phyloP scores from a whole-genome alignment of 2,113 vertebrate species.

The Cephalopterus ornatus region DNA sequence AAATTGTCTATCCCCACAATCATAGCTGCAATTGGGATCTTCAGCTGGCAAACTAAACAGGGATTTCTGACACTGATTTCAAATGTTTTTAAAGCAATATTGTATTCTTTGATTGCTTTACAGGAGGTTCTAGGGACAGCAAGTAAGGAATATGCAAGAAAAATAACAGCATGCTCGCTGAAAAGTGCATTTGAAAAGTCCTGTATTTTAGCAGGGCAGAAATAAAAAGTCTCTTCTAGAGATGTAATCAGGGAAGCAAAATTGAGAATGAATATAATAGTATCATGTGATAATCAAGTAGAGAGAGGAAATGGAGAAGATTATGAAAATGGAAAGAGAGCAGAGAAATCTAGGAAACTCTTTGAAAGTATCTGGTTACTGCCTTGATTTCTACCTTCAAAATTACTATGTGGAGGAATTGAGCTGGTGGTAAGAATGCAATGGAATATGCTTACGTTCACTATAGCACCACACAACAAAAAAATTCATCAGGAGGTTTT shows the following conservation, averaged over 20 bases:
- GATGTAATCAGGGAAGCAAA: background rate
- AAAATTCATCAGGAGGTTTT: background rate
- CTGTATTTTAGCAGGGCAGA: background rate
- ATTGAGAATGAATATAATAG: background rate
- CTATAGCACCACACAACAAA: background rate
- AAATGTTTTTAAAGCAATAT: background rate
- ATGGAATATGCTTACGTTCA: accelerated
- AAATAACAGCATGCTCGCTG: background rate
- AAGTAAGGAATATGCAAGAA: background rate
- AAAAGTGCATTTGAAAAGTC: background rate
- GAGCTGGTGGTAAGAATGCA: background rate
- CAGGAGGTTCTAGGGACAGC: background rate
- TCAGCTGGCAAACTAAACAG: background rate
- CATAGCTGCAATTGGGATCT: background rate
- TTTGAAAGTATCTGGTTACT: background rate
- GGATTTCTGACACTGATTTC: background rate
- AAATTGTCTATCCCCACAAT: background rate
- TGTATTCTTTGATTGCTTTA: background rate
- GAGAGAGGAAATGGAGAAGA: background rate
- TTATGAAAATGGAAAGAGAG: background rate
- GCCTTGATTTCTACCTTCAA: background rate
- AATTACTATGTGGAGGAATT: background rate
- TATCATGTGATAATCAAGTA: background rate
- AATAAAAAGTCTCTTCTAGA: background rate
- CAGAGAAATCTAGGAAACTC: background rate